phyloP scores from a whole-genome alignment of 1,140 invertebrate genomes.

The Caenorhabditis remanei region DNA sequence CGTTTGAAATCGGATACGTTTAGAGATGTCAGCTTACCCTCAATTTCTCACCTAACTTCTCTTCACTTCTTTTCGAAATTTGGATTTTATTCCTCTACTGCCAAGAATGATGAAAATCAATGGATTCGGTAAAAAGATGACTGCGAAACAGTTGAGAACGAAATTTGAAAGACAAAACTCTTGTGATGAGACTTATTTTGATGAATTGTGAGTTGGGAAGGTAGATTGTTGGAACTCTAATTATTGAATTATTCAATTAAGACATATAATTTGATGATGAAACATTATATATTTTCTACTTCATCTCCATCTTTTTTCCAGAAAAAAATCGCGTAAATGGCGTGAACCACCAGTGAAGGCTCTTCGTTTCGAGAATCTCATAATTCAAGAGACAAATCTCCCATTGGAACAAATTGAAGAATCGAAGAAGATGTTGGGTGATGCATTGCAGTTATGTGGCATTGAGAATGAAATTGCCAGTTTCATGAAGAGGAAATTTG shows the following conservation, averaged over 20 bases:
- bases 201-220: conserved; percentile 20
- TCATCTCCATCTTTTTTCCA: neutral
- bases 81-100: neutral
- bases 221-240: too few species aligned
- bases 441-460: conserved; percentile 53
- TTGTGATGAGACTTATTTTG: conserved; percentile 23
- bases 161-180: conserved; percentile 31
- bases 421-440: conserved; percentile 54
- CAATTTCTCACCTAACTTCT: neutral
- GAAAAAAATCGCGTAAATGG: conserved; percentile 57
- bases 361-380: conserved; percentile 55
- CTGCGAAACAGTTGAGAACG: conserved; percentile 9
- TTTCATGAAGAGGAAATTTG: conserved; percentile 59
- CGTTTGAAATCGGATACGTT: neutral
- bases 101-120: conserved; percentile 27
- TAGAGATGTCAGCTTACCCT: neutral
- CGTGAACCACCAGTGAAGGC: conserved; percentile 57
- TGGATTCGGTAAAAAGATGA: conserved; percentile 21
- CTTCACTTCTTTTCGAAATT: neutral
- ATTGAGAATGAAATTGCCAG: conserved; percentile 63
- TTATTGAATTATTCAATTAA: too few species aligned
- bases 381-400: conserved; percentile 32
- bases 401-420: conserved; percentile 23
- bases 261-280: too few species aligned
- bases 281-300: neutral